These are phyloP conservation scores for Corythoichthys haematopterus DNA, from an alignment of 2,113 vertebrate genomes.

Conservation along the genomic window DNA sequence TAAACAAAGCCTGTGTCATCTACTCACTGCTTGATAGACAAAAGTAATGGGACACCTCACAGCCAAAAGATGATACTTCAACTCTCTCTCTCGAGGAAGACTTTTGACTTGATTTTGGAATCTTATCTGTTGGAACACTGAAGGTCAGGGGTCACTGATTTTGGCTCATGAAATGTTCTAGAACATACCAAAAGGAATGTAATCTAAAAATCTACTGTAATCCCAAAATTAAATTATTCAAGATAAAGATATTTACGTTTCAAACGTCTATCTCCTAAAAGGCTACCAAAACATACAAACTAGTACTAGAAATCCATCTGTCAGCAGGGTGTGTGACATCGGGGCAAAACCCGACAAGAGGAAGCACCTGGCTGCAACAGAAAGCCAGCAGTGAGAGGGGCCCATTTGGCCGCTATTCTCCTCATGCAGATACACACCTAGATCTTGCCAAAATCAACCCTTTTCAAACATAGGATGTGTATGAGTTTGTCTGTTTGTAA, in stretches of 20 bases:
- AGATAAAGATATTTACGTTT: not conserved
- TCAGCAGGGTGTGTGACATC: conserved; percentile 53
- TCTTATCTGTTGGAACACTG: not conserved
- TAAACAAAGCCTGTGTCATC: conserved; percentile 68
- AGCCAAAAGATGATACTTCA: not conserved
- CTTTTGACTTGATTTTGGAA: not conserved
- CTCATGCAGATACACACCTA: conserved; percentile 30
- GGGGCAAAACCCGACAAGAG: conserved; percentile 65
- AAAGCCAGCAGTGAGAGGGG: conserved; percentile 39
- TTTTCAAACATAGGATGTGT: conserved; percentile 3
- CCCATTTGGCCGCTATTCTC: conserved; percentile 35
- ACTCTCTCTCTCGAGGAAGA: not conserved
- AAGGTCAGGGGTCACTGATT: not conserved
- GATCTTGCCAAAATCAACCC: conserved; percentile 35
- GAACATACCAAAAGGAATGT: not conserved
- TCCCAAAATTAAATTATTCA: not conserved
- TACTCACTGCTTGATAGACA: conserved; percentile 18
- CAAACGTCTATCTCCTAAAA: not conserved
- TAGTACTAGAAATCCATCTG: conserved; percentile 34
- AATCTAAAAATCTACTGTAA: too few species aligned
- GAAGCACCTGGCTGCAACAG: conserved; percentile 61
- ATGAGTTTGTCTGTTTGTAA: conserved; percentile 11
- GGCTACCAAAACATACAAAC: conserved; percentile 22
- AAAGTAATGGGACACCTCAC: not conserved
- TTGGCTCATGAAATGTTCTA: not conserved